Evolutionary conservation across 2,113 vertebrate genomes (phyloP), one percentile per base, ranked within the genome.

Genomic region (Brachyhypopomus occidentalis): DNA sequence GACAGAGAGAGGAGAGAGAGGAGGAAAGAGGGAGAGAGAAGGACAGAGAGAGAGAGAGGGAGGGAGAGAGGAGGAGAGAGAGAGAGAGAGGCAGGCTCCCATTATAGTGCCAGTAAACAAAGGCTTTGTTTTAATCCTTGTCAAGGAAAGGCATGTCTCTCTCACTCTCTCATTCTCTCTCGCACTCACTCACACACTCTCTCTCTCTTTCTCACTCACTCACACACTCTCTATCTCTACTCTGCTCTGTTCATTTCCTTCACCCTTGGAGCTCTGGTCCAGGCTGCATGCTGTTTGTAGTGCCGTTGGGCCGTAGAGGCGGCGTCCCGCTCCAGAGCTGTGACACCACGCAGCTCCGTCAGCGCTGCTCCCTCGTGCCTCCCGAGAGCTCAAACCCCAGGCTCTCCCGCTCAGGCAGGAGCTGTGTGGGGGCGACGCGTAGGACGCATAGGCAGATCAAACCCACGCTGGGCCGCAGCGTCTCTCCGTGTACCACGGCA

Each of bases 61-160:
- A 4, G 75, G 72, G 79, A 73, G 64, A 45, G 67, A 30, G 63
- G 23, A 16, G 20, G 20, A 23, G 30, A 23, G 45, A 60, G 36
- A 3, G 7, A 14, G 4, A 16, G 34, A 76, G 38, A 22, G 75
- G 72, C 2, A 38, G n/a, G 67, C 41, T 72, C 79, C 64, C 64
- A 60, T 59, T 25, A 67, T 55, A 78, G 78, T 27, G 36, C 58
- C 56, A 52, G 72, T 82, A 88, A 88, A 87, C 84, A 86, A 87
- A 85, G 73, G 60, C 73, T 34, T 81, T 79, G 81, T 86, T 87
- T 83, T 76, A 78, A 84, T 79, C 80, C 64, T n/a, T 22, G 73
- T 80, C 75, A 78, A 82, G 66, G 83, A 76, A 81, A 82, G 63
- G 60, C 55, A 82, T 36, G 20, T 25, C 59, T 16, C 58, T 58